Percentiles rank a stretch among this genome's conserved stretches.
phyloP scores from a whole-genome alignment of 2,888 invertebrate species.

The Pseudococcus longispinus region DNA sequence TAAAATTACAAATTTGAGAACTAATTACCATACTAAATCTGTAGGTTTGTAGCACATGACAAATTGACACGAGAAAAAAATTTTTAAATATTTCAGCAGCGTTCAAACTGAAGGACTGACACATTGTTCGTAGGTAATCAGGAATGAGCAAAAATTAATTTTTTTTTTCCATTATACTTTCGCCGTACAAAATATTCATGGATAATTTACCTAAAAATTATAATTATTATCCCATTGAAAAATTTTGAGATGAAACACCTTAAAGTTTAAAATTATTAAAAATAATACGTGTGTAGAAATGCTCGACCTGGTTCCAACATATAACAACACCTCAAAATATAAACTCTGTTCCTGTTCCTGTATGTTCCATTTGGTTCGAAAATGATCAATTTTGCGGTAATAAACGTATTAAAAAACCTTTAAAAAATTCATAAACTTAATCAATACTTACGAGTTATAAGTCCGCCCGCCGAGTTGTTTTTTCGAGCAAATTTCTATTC shows the following conservation, averaged over 20 bases:
- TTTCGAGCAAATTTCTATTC: not conserved
- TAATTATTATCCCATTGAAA: not conserved
- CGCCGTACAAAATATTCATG: too few species aligned
- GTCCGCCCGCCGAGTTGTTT: not conserved
- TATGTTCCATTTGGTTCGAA: not conserved
- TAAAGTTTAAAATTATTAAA: not conserved
- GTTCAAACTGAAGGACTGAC: not conserved
- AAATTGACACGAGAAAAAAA: not conserved
- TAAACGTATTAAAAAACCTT: not conserved
- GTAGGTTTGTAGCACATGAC: not conserved
- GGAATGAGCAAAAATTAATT: not conserved
- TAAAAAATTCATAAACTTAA: not conserved
- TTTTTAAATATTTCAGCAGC: not conserved
- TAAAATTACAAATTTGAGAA: not conserved
- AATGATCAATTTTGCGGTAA: not conserved
- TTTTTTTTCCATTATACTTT: not conserved
- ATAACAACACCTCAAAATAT: not conserved
- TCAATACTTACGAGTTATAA: not conserved
- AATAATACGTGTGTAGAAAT: not conserved
- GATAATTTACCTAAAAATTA: too few species aligned
- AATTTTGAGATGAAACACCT: not conserved
- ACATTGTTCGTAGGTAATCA: not conserved
- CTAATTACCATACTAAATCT: not conserved
- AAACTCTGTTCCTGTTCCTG: not conserved
- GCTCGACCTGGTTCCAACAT: not conserved